A percentile compares a stretch with the other conserved stretches of the same genome.
Evolutionary conservation across 2,113 vertebrate species (phyloP).

Genomic region (Athene noctua): DNA sequence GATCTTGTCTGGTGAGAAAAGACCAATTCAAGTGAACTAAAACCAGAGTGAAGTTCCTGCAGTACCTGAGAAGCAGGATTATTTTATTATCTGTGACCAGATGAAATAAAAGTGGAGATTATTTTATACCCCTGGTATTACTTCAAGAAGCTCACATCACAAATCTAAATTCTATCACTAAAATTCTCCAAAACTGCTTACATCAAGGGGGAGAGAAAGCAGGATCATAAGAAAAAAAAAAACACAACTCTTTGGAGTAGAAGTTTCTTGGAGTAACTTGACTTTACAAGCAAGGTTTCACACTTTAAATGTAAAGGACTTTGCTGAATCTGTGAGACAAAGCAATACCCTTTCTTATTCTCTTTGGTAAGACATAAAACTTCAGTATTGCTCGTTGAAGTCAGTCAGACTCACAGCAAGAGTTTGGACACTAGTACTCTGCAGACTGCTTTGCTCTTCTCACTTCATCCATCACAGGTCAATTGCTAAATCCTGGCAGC

Average conservation of each 20-base stretch:
- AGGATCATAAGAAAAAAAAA: not conserved
- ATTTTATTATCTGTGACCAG: not conserved
- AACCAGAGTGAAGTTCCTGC: not conserved
- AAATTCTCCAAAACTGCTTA: not conserved
- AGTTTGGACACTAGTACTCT: not conserved
- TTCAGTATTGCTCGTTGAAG: not conserved
- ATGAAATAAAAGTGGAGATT: not conserved
- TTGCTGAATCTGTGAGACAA: not conserved
- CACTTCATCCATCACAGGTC: conserved; percentile 56
- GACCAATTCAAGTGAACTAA: not conserved
- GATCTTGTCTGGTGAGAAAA: not conserved
- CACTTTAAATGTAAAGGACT: not conserved
- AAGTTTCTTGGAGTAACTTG: not conserved
- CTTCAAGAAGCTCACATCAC: not conserved
- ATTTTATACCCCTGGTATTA: not conserved
- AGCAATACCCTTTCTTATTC: not conserved
- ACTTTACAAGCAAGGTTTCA: not conserved
- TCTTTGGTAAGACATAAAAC: not conserved
- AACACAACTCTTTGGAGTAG: not conserved
- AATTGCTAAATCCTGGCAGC: conserved; percentile 43
- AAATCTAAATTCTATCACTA: not conserved
- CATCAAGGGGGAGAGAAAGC: not conserved
- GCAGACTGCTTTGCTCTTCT: not conserved
- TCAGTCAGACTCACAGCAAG: not conserved
- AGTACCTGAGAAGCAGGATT: not conserved